Base-by-base conservation (phyloP, 2,888 invertebrate species). In the Neuroscelio doddi region DNA sequence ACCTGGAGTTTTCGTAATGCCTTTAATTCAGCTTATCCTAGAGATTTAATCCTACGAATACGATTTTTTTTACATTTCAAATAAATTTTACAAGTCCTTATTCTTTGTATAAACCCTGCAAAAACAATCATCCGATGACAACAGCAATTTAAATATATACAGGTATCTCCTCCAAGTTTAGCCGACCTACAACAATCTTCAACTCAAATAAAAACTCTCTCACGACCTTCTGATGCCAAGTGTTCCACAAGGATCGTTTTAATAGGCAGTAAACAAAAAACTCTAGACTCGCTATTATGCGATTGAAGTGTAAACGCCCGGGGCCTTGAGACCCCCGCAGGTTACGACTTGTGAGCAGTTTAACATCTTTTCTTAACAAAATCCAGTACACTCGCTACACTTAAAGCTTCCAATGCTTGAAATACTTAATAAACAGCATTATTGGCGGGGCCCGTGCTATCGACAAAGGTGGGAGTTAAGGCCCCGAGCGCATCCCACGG, bases 401-500 rank as follows among this genome's bases (percentile, higher is more conserved):
- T 56, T 44, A 47, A 38, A 49, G 51, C 58, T 59, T 57, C 47
- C 47, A 36, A 38, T 42, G 46, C 38, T 46, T 39, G 24, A 59
- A 65, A 56, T 58, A 21, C 52, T 56, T 65, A 66, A 69, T 69
- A 64, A 68, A 63, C n/a, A 9, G 30, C 61, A 46, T 64, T 57
- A 64, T 61, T 64, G 58, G 55, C 27, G 49, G 58, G 45, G 34
- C 56, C 53, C 44, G 41, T 44, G 38, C 55, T 36, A 16, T 38
- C 38, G n/a, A 15, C 44, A 9, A 45, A 16, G 69, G 73, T 80
- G 80, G 78, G 81, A 81, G 78, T 81, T 76, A 72, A 70, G 76
- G 77, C 81, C 81, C 71, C 69, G 64, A 82, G 73, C 77, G 70
- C 80, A 70, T 82, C 82, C 82, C 82, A 82, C 82, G 82, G 82